Conservation (phyloP, 37 sponge, comb jelly and placozoan species). For the Eunapius fragilis region DNA sequence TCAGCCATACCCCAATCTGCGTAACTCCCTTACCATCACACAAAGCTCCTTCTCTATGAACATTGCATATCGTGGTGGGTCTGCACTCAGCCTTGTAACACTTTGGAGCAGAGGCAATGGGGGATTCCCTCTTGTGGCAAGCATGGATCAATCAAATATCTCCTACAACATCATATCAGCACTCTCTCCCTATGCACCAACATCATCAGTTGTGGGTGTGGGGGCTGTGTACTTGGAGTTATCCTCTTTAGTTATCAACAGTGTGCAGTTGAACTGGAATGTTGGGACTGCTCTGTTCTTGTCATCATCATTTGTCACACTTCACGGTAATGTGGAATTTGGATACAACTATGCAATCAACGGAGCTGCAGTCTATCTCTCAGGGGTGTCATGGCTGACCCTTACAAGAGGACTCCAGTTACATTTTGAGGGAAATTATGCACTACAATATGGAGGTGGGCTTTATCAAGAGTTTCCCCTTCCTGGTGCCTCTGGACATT, state of each 20-base stretch:
- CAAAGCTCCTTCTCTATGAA: no score
- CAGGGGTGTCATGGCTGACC: conserved; percentile 20
- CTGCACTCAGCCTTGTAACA: no score
- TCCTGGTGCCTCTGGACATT: not conserved
- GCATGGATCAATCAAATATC: no score
- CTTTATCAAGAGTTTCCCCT: conserved; percentile 14
- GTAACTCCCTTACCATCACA: no score
- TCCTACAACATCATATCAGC: no score
- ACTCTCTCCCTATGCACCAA: no score
- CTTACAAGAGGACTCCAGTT: not conserved
- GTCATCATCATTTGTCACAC: not conserved
- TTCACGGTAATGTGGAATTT: conserved; percentile 4
- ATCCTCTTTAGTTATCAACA: conserved; percentile 1
- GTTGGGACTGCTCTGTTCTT: conserved; percentile 15
- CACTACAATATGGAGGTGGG: conserved; percentile 28
- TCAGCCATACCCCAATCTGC: no score
- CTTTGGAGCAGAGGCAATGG: no score
- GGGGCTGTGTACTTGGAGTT: not conserved
- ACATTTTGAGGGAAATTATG: conserved; percentile 10
- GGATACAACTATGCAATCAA: not conserved
- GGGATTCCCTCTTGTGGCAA: no score
- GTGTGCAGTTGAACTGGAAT: not conserved
- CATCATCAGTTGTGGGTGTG: no score
- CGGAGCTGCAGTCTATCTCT: conserved; percentile 20
- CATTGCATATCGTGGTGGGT: no score